These are phyloP conservation scores for Poliocrania exsul DNA, from an alignment of 2,797 vertebrate species.

Conservation along the genomic window DNA sequence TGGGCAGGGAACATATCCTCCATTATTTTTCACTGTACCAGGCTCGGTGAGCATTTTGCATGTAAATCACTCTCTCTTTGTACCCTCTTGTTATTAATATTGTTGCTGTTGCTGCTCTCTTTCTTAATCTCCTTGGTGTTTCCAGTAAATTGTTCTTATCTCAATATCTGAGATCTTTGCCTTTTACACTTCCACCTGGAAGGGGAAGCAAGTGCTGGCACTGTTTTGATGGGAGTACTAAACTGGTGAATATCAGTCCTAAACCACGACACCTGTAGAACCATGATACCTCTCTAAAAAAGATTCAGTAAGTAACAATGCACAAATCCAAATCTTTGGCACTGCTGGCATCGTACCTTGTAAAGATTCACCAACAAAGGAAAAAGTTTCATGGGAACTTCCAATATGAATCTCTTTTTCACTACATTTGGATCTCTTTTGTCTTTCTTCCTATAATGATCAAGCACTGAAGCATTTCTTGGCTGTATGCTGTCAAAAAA, in stretches of 20 bases:
- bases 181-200: neutral
- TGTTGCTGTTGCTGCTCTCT: neutral
- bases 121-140: neutral
- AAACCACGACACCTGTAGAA: neutral
- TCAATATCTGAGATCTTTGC: neutral
- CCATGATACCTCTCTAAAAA: neutral
- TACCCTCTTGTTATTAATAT: neutral
- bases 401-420: neutral
- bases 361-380: neutral
- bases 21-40: neutral
- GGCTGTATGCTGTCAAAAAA: neutral
- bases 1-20: no score
- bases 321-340: neutral
- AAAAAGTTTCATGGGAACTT: neutral
- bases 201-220: neutral
- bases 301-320: fast-evolving
- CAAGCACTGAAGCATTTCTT: neutral
- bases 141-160: neutral
- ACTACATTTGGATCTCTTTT: neutral
- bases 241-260: neutral
- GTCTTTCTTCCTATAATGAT: neutral
- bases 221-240: neutral
- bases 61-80: neutral
- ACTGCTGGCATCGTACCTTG: neutral
- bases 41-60: neutral